Conservation (phyloP, 2,888 invertebrate genomes). For the Trissonchulus latispiculum region DNA sequence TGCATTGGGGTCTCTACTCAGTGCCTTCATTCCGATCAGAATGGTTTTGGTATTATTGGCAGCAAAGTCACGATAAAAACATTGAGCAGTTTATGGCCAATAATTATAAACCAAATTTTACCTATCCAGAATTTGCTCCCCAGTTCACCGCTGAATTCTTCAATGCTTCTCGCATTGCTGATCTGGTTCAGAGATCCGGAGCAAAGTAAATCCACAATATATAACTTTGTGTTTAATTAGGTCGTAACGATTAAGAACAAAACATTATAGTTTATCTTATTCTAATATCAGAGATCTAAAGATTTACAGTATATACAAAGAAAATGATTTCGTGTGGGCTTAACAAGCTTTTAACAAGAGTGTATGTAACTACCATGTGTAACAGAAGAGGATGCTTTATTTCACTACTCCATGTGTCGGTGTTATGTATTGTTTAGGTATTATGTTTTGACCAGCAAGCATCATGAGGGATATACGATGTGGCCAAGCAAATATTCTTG, state of each 20-base stretch:
- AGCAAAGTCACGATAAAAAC: neutral
- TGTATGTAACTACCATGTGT: no score
- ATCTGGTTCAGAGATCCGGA: slow-evolving; percentile 24
- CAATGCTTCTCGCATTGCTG: slow-evolving; percentile 26
- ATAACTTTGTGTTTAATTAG: no score
- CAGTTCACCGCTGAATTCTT: slow-evolving; percentile 29
- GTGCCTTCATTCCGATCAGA: slow-evolving; percentile 38
- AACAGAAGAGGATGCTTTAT: no score
- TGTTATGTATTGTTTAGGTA: no score
- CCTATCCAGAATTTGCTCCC: slow-evolving; percentile 26
- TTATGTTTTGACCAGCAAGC: slow-evolving; percentile 72
- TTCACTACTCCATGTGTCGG: no score
- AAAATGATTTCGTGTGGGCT: no score
- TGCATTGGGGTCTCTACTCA: slow-evolving; percentile 50
- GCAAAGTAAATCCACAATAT: no score
- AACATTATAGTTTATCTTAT: no score
- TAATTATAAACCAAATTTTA: slow-evolving; percentile 28
- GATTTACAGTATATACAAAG: no score
- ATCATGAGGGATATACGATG: slow-evolving; percentile 72
- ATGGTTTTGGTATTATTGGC: slow-evolving; percentile 41
- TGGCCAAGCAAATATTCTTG: slow-evolving; percentile 73
- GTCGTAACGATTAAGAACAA: no score
- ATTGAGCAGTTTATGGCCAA: slow-evolving; percentile 25
- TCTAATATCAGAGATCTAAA: no score
- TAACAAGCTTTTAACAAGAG: no score